phyloP scores from a whole-genome alignment of 2,113 vertebrate species.

The Phrynosoma blainvillii region DNA sequence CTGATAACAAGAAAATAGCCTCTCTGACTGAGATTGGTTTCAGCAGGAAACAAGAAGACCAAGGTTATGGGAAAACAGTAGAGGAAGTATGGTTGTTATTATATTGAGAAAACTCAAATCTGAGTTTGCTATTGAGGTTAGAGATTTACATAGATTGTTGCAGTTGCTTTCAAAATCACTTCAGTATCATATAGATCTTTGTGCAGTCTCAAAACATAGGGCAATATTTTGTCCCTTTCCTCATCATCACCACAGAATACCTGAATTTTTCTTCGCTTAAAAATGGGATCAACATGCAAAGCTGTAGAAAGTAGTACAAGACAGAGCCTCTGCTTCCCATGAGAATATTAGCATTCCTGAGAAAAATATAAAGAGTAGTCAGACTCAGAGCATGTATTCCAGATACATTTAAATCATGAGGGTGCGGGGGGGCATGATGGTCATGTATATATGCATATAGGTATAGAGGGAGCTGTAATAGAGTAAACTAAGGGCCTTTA shows the following conservation, averaged over 20 bases:
- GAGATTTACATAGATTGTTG: constrained; percentile 23
- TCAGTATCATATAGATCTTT: not conserved
- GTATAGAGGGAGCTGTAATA: not conserved
- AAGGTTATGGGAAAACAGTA: constrained; percentile 29
- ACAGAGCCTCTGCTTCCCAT: not conserved
- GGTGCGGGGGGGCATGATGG: not conserved
- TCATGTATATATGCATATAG: constrained; percentile 21
- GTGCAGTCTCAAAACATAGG: not conserved
- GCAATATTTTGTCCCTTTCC: not conserved
- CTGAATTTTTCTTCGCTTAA: not conserved
- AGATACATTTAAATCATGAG: not conserved
- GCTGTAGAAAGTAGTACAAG: not conserved
- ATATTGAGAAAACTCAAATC: constrained; percentile 14
- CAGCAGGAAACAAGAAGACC: constrained; percentile 10
- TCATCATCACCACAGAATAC: not conserved
- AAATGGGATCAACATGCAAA: not conserved
- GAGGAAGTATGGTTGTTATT: not conserved
- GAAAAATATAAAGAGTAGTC: not conserved
- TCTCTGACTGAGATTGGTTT: not conserved
- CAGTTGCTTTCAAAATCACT: not conserved
- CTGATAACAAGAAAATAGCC: constrained; percentile 20
- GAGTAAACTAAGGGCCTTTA: too few relatives aligned
- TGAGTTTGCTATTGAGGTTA: constrained; percentile 1
- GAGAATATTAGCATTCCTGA: not conserved
- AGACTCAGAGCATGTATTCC: too few relatives aligned